Base-by-base conservation (phyloP, 2,888 invertebrate genomes). In the Ceratothoa steindachneri region DNA sequence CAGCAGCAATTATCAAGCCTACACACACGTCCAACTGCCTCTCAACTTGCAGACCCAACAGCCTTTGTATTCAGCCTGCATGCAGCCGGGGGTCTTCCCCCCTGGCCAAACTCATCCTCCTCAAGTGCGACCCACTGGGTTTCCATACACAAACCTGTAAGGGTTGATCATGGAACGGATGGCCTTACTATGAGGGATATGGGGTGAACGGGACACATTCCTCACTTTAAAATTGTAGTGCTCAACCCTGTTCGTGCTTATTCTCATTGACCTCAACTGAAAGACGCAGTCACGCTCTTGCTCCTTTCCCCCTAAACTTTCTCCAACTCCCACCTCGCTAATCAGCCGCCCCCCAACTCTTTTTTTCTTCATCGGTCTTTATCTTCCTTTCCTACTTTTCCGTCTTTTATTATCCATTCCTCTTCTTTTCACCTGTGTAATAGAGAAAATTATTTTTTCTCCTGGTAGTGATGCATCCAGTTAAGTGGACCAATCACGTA, bases 101-200 rank as follows among this genome's bases (percentile, higher is more conserved):
- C 66, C 66, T 15, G 65, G 65, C 15, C 66, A 64, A 64, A 65
- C 66, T 28, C 65, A 66, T 24, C 71, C 71, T 15, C 72, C 79
- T 15, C 76, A 76, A 65, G 74, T 75, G 7, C 68, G 78, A 69
- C 78, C 78, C 19, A 72, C 78, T 15, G 75, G 78, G 7, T 79
- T 79, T 65, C 79, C 79, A n/a, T 79, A 79, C 31, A 79, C 79
- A 12, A 76, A 67, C 28, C 76, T 79, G 30, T 79, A 79, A 71
- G 28, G 28, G 29, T 52, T n/a, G 2, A n/a, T 19, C n/a, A 12
- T 22, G 24, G 24, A 41, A 41, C 7, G 7, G 41, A 41, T 41
- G 9, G 41, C 15, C 15, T 9, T 41, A 41, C 15, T 15, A 9
- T 41, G 41, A 15, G 7, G 15, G 41, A 41, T 9, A 41, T 7